Base-by-base conservation (phyloP, 2,797 vertebrate species). In the Myripristis murdjan region DNA sequence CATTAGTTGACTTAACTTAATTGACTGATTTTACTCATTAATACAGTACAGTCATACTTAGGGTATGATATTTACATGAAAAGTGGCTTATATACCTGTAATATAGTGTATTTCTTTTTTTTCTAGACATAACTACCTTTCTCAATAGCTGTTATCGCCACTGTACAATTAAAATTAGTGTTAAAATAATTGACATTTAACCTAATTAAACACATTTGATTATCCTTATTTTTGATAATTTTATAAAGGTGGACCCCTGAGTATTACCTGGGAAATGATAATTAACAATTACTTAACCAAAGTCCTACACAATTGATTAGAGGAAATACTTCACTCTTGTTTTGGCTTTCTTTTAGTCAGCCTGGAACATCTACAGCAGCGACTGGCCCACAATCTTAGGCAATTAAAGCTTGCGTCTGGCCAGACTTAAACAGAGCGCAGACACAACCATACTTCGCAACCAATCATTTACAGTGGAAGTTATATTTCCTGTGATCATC, bases 1-100 rank as follows among this genome's bases (percentile, higher is more conserved):
- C 73, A 76, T 52, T 72, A 56, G 64, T 65, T 73, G 48, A 79
- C 31, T 77, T 51, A 73, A 75, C 22, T 61, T 16, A 1, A 31
- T n/a, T 59, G 54, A 84, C 31, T 70, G 64, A 82, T 78, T 35
- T 49, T 11, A 23, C 47, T 20, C 23, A 49, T 20, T 12, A 10
- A 9, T 20, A 4, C 5, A 11, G 11, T 39, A 31, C 47, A 16
- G 41, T 31, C 28, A 26, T 60, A 16, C 24, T 60, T 11, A 12
- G 28, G 28, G 28, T 31, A 31, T 44, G 26, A 31, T 20, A n/a
- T 12, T 20, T 22, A 1, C 10, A 1, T 48, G 46, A 48, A 48
- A 48, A 23, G 8, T 23, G 47, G 10, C 8, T 11, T 23, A 20
- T 11, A 49, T 49, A 20, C 6, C 10, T 2, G 8, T 18, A 49